phyloP scores from a whole-genome alignment of 2,113 vertebrate genomes.

The Psittacus erithacus region DNA sequence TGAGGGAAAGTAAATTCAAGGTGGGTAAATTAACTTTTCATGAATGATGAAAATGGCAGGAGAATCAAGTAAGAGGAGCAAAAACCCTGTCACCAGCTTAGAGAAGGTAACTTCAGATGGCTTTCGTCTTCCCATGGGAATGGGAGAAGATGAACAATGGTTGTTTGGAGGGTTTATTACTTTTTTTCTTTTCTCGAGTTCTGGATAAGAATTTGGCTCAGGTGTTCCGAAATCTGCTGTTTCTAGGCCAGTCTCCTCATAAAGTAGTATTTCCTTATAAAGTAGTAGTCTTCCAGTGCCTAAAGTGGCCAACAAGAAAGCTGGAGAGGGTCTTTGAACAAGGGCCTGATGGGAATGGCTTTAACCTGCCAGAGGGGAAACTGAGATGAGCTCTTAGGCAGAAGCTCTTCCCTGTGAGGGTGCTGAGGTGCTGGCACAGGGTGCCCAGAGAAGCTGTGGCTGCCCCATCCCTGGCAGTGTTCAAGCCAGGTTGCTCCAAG shows the following conservation, averaged over 20 bases:
- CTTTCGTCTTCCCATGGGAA: neutral
- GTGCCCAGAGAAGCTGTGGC: neutral
- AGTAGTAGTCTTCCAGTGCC: neutral
- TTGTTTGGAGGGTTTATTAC: neutral
- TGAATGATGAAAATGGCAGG: conserved; percentile 39
- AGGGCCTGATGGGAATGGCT: neutral
- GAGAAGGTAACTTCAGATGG: neutral
- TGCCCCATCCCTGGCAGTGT: too few relatives aligned
- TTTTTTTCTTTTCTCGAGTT: neutral
- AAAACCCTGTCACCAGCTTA: neutral
- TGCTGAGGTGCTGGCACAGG: neutral
- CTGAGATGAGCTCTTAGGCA: neutral
- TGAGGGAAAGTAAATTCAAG: neutral
- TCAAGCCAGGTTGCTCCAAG: neutral
- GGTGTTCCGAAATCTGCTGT: neutral
- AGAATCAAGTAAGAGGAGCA: neutral
- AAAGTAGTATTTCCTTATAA: neutral
- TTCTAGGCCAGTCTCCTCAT: neutral
- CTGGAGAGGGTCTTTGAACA: neutral
- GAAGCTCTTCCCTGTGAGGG: neutral
- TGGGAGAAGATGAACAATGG: neutral
- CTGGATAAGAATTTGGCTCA: neutral
- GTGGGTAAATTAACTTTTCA: conserved; percentile 44
- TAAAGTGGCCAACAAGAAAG: neutral
- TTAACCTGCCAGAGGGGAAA: neutral